These are phyloP conservation scores for Andricus grossulariae DNA, from an alignment of 1,140 invertebrate genomes.

Conservation along the genomic window DNA sequence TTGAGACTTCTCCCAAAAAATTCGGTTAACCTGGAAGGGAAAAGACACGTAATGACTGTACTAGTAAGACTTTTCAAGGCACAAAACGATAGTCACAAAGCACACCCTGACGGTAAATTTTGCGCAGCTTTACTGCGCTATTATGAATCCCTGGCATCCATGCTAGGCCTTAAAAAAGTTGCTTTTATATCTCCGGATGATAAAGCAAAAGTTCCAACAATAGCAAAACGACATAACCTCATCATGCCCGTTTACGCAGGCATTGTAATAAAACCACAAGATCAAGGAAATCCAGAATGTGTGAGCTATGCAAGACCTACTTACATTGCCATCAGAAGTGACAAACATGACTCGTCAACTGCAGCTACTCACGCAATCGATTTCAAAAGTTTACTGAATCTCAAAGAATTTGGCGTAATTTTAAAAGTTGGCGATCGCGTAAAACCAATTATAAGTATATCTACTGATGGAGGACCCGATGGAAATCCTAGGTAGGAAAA, in stretches of 20 bases:
- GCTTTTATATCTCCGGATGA: conserved; percentile 56
- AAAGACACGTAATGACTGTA: conserved; percentile 46
- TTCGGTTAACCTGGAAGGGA: neutral
- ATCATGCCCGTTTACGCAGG: conserved; percentile 62
- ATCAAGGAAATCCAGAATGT: conserved; percentile 56
- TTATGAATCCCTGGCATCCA: conserved; percentile 32
- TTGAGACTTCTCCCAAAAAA: conserved; percentile 33
- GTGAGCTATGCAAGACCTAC: conserved; percentile 66
- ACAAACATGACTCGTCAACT: conserved; percentile 61
- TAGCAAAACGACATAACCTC: conserved; percentile 61
- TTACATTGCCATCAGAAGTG: conserved; percentile 67
- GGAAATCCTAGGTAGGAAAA: conserved; percentile 66
- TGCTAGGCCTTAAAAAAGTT: conserved; percentile 29
- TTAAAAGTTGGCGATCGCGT: conserved; percentile 21
- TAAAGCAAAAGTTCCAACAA: conserved; percentile 68
- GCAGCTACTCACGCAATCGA: conserved; percentile 63
- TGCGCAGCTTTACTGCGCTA: conserved; percentile 30
- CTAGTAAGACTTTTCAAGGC: conserved; percentile 53
- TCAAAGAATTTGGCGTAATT: conserved; percentile 47
- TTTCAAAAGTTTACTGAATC: conserved; percentile 52
- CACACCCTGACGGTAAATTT: conserved; percentile 53
- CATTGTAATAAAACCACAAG: conserved; percentile 53
- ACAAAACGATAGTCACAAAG: conserved; percentile 51
- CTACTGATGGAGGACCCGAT: conserved; percentile 1
- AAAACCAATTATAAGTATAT: conserved; percentile 68